Base-by-base conservation (phyloP, 2,888 invertebrate genomes). In the Hemistola chrysoprasaria region DNA sequence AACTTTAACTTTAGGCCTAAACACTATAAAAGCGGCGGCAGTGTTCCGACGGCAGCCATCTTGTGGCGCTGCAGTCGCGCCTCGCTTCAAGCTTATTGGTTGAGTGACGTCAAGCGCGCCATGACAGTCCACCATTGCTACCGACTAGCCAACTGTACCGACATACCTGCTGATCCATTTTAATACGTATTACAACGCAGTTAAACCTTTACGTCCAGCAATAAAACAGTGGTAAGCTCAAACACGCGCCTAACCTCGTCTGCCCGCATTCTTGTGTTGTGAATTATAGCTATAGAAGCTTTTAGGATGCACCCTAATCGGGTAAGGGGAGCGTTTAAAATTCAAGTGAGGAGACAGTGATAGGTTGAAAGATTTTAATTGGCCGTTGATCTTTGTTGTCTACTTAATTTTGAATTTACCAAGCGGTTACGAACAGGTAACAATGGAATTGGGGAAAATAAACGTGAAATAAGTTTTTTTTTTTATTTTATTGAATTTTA, bases 271-370 rank as follows among this genome's bases (percentile, higher is more conserved):
- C 86, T 79, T 83, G 71, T 62, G 71, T 69, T 71, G 69, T 70
- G 75, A 78, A 74, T 85, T 86, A 85, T 87, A 78, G 77, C 73
- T 75, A 76, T 78, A 65, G 82, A 80, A 76, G 78, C 85, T 83
- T 82, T 87, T 85, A 83, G 76, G 81, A 86, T 86, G 82, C 84
- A 85, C 79, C 84, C 81, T 84, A 84, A 82, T 83, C 81, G 78
- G 68, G 68, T 67, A 64, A 74, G 59, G 70, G 79, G 77, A 75
- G 71, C 75, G 66, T 79, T 84, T 77, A 70, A 80, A 83, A 74
- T 79, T 72, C 74, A 71, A 78, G 75, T 73, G 77, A 79, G 62
- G 75, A 61, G 65, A 69, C 70, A 73, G 67, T 71, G 75, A 78
- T 73, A 75, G 71, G 66, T 73, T 75, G 67, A 80, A 65, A 79